These are phyloP conservation scores for Caenorhabditis tropicalis DNA, from an alignment of 1,140 invertebrate genomes.

Conservation along the genomic window DNA sequence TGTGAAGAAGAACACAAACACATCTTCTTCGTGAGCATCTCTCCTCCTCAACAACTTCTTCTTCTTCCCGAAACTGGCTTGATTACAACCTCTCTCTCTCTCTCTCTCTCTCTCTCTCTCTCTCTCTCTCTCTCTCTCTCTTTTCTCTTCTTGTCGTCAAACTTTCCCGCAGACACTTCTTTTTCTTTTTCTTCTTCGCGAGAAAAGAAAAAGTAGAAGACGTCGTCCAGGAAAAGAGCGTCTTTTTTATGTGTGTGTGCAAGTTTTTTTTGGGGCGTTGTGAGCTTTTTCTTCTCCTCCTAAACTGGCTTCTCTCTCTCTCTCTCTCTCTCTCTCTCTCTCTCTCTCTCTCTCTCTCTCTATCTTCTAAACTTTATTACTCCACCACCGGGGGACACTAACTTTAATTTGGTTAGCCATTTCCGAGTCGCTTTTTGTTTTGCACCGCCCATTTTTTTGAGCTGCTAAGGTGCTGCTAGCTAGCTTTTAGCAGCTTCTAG, in stretches of 20 bases:
- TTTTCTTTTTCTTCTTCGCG: neutral
- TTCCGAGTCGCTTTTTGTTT: too few relatives aligned
- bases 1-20: constrained; percentile 34
- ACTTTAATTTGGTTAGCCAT: neutral
- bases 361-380: neutral
- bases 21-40: neutral
- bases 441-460: too few relatives aligned
- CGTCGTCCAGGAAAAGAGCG: neutral
- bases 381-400: too few relatives aligned
- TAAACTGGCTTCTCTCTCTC: constrained; percentile 10
- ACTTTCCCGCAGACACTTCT: neutral
- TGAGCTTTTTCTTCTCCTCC: neutral
- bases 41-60: neutral
- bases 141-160: neutral
- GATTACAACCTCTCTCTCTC: neutral
- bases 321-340: neutral
- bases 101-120: neutral
- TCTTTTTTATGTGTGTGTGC: constrained; percentile 2
- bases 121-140: neutral
- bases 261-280: constrained; percentile 29
- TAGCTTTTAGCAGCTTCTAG: too few relatives aligned
- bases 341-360: neutral
- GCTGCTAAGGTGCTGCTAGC: too few relatives aligned
- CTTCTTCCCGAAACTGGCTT: constrained; percentile 37
- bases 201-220: neutral